Evolutionary conservation across 2,797 vertebrate species (phyloP).

Genomic region (Crossoptilon crossoptilon): DNA sequence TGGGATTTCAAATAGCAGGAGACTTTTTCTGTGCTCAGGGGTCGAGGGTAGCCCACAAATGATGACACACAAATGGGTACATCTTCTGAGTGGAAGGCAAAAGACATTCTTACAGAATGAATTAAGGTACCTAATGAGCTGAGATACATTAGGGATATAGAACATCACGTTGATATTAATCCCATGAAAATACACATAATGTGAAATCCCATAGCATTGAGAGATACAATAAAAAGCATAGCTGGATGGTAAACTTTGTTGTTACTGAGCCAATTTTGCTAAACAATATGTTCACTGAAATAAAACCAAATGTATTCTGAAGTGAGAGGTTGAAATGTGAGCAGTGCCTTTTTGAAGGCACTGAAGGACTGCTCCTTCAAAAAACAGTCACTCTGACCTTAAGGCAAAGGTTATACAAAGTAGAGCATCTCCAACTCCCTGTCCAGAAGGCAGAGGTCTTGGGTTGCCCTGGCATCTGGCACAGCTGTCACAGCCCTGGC

Average conservation of each 20-base stretch:
- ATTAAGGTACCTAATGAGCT: constrained; percentile 29
- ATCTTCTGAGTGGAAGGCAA: constrained; percentile 12
- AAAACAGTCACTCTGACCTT: not conserved
- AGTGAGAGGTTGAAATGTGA: not conserved
- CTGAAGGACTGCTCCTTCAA: not conserved
- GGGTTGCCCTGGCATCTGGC: not conserved
- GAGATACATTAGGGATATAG: not conserved
- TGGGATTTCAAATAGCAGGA: not conserved
- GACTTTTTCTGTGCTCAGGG: constrained; percentile 5
- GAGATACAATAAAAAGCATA: not conserved
- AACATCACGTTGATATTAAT: not conserved
- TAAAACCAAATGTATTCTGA: not conserved
- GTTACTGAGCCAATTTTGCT: not conserved
- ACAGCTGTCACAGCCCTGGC: rapidly evolving
- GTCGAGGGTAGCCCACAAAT: not conserved
- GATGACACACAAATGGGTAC: not conserved
- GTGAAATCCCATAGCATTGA: not conserved
- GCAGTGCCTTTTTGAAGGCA: not conserved
- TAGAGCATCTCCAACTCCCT: not conserved
- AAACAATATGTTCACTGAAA: not conserved
- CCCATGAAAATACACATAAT: not conserved
- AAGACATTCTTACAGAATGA: not conserved
- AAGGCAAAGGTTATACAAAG: constrained; percentile 26
- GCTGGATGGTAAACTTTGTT: not conserved
- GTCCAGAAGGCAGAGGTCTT: constrained; percentile 6